Evolutionary conservation across 2,888 invertebrate species (phyloP), one percentile per base, ranked within the genome.

Genomic region (Melanostoma mellinum): DNA sequence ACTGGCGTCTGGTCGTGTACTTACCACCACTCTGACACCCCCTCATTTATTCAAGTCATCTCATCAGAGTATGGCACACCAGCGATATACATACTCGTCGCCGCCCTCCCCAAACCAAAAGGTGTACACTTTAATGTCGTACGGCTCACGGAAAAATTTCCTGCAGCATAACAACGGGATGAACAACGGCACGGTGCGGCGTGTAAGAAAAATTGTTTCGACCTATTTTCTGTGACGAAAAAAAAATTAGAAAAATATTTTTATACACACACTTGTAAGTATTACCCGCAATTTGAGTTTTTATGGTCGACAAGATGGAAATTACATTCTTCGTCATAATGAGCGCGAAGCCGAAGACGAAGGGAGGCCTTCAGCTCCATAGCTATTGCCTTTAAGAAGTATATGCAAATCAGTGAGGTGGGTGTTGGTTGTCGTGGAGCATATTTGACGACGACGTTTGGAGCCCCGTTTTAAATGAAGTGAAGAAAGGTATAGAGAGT

Each of bases 1-100:
- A 78, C 73, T 82, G 82, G 78, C 78, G 78, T 82, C 82, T 82
- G 82, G 82, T 56, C 82, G 68, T 60, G 63, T 55, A 61, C 73
- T 71, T 53, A 55, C 71, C 36, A 55, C 33, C 46, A 55, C 52
- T 20, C 20, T 20, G 42, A 69, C 78, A 73, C 73, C 82, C 78
- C 58, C 78, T 68, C 78, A 77, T 73, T 77, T 81, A 81, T 77
- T 76, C 46, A 58, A 81, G 53, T 53, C 76, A 67, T 61, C 75
- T 30, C 50, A 20, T 20, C 20, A 44, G 30, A 73, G 38, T 30
- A 61, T 33, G 58, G 50, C 61, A 53, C 42, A 35, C 20, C 0
- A 20, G 35, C 36, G 36, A 32, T 35, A 46, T 36, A 40, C 32
- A 38, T 36, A 36, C 53, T n/a, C 8, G 32, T 46, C 4, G n/a